These are phyloP conservation scores for Hydrochoerus hydrochaeris DNA, from an alignment of 2,113 vertebrate species.

Conservation along the genomic window DNA sequence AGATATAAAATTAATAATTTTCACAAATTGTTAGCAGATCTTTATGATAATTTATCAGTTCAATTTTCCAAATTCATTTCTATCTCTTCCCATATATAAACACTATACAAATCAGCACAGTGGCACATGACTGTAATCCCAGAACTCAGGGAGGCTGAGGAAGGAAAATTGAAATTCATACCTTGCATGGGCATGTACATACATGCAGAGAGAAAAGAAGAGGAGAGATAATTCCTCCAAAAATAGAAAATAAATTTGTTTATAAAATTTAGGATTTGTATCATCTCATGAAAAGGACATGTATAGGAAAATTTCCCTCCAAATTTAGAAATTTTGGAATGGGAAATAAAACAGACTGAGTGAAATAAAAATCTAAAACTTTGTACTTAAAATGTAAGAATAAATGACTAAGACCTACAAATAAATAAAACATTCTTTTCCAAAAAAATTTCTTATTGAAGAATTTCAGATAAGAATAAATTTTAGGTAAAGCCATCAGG, in stretches of 20 bases:
- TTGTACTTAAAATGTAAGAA: neutral
- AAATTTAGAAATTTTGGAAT: neutral
- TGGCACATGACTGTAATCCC: neutral
- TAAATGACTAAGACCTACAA: neutral
- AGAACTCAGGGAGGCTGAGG: neutral
- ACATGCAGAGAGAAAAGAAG: neutral
- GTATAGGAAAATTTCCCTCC: neutral
- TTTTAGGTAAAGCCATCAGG: neutral
- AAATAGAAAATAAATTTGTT: neutral
- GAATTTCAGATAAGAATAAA: neutral
- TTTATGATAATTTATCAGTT: neutral
- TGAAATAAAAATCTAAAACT: neutral
- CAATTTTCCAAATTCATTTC: neutral
- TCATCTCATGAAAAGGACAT: neutral
- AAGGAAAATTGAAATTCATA: neutral
- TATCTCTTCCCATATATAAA: neutral
- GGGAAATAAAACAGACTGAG: neutral
- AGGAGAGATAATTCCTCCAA: neutral
- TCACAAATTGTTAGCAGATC: neutral
- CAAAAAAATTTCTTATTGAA: neutral
- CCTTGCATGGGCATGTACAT: neutral
- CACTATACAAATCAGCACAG: neutral
- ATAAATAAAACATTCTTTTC: neutral
- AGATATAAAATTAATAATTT: neutral
- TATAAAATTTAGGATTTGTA: neutral